Evolutionary conservation across 2,888 invertebrate species (phyloP), one percentile per base, ranked within the genome.

Genomic region (Papilio demoleus): DNA sequence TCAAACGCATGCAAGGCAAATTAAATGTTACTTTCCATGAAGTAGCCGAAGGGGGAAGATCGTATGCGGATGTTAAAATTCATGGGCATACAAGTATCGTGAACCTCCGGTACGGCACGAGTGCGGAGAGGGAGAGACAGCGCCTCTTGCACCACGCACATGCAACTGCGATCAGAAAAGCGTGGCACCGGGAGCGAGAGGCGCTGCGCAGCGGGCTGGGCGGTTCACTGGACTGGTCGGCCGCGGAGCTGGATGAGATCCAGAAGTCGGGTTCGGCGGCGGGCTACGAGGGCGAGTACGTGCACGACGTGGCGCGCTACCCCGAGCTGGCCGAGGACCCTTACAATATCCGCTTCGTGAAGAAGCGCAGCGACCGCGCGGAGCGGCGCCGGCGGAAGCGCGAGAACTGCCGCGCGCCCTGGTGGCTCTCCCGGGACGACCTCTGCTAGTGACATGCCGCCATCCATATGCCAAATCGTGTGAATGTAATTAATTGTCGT

Each of bases 271-370:
- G 98, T 68, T 95, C 95, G 79, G 96, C 97, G 69, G 94, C 96
- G 42, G 97, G 96, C 77, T 98, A 98, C 90, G 97, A 97, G 80
- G 97, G 97, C 70, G 97, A 97, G 82, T 98, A 98, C 91, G 96
- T 97, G 76, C 97, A 98, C 88, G 97, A 98, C 83, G 96, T 98
- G 38, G 95, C 96, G 77, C 93, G 95, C 70, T 98, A 98, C 91
- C 98, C 98, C 0, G 98, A 98, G 85, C 93, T 99, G 65, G 97
- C 98, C 65, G 99, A 99, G 90, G 99, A 99, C 93, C 98, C 98
- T 8, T 97, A 97, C 93, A 99, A 99, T 91, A 95, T 99, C 72
- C 95, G 96, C 81, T 97, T 98, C 85, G 94, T 96, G 50, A 97
- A 97, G 90, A 96, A 96, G 88, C 95, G 96, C 78, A 93, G 94